Evolutionary conservation across 2,797 vertebrate species (phyloP), one percentile per base, ranked within the genome.

Genomic region (Gymnodraco acuticeps): DNA sequence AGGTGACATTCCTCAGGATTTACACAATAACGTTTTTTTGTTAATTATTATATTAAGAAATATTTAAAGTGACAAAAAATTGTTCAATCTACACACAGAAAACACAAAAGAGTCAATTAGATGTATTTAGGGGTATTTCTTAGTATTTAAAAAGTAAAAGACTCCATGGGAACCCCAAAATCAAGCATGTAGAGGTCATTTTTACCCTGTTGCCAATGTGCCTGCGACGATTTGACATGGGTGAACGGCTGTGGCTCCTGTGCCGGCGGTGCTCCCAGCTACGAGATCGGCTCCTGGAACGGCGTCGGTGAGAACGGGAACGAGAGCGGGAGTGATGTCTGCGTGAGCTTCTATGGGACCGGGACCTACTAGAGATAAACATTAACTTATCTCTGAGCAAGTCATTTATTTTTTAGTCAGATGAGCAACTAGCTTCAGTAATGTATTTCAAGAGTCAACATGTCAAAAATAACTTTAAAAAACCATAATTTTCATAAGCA

Each of bases 131-230:
- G 42, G 50, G n/a, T 31, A 47, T 45, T 48, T 23, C 33, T 9
- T 38, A 7, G 33, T 38, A 38, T 9, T 9, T 9, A 38, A 38
- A 46, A 41, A 7, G 6, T 15, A 42, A 27, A 7, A 11, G 8
- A 51, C 1, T 42, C 17, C 4, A 27, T 17, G 2, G 16, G 12
- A 45, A 62, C 12, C 11, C 5, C 1, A 67, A 38, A 54, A 33
- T 31, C 4, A 46, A 63, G 19, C 5, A 38, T 6, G 7, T 3
- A n/a, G 1, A 20, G 16, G 42, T 12, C 47, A 31, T 16, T 27
- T 88, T 1, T 95, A 99, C 98, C 96, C 97, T 94, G 94, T 98
- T 98, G 31, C 98, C 98, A 63, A 99, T 95, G 83, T 99, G 98
- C 23, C 98, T 95, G 13, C 98, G 95, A 9, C 97, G 96, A 78